These are phyloP conservation scores for rat (Rattus norvegicus) DNA, from an alignment of 2,113 vertebrate genomes.

Conservation along the genomic window GRCr8 NC_086032.1:25190001-25190500, in stretches of 20 bases:
- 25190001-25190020: constrained; percentile 77
- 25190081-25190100: constrained; percentile 54
- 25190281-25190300: not conserved
- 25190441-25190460: not conserved
- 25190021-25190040: constrained; percentile 77
- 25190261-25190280: not conserved
- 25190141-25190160: constrained; percentile 42
- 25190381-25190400: not conserved
- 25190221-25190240: not conserved
- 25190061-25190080: constrained; percentile 62
- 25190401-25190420: not conserved
- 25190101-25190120: not conserved
- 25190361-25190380: not conserved
- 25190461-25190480: not conserved
- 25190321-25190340: not conserved
- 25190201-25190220: not conserved
- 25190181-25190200: not conserved
- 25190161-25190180: not conserved
- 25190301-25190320: no score
- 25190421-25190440: not conserved
- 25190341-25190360: not conserved
- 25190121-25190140: not conserved
- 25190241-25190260: not conserved
- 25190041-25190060: constrained; percentile 66
- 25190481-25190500: not conserved